These are phyloP conservation scores for Reticulitermes lucifugus DNA, from an alignment of 2,888 invertebrate species.

Conservation along the genomic window DNA sequence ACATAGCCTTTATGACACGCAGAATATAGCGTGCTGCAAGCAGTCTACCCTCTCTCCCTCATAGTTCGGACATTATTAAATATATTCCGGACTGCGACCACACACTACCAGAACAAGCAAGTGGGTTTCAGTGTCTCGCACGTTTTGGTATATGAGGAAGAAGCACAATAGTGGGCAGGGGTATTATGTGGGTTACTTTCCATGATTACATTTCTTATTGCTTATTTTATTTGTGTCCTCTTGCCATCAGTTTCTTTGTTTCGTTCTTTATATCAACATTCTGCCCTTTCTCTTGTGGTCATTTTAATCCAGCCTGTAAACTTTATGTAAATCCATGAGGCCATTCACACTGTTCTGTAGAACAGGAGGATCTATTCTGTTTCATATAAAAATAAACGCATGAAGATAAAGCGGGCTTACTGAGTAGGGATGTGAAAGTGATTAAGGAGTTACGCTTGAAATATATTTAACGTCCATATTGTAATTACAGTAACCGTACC, in stretches of 20 bases:
- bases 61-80: constrained; percentile 8
- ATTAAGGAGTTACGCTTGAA: too few species aligned
- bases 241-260: constrained; percentile 11
- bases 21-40: not conserved
- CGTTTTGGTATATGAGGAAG: not conserved
- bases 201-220: constrained; percentile 22
- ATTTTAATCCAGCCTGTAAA: not conserved
- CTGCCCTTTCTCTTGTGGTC: not conserved
- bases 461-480: too few species aligned
- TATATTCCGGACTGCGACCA: not conserved
- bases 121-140: not conserved
- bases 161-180: not conserved
- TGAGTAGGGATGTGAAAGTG: too few species aligned
- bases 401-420: not conserved
- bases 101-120: not conserved
- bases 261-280: not conserved
- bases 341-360: not conserved
- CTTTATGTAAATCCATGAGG: not conserved
- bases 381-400: not conserved
- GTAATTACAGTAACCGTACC: too few species aligned
- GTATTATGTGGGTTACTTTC: constrained; percentile 2
- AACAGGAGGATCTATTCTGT: not conserved
- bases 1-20: not conserved
- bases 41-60: not conserved
- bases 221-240: constrained; percentile 2